phyloP scores from a whole-genome alignment of 64 coral and sea anemone genomes.

The Orbicella faveolata region DNA sequence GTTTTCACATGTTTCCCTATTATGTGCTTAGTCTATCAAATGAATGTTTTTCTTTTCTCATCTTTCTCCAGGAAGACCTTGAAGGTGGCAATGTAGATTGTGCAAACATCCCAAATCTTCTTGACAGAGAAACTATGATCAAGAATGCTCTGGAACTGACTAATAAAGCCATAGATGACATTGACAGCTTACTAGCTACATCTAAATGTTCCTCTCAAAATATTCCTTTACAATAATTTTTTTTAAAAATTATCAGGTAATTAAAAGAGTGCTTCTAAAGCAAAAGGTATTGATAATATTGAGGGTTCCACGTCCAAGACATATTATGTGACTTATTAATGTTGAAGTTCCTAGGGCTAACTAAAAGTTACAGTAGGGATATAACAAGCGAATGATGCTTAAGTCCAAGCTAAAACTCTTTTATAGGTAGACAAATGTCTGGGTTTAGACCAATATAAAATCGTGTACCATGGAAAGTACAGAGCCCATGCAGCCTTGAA shows the following conservation, averaged over 20 bases:
- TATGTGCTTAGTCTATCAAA: not conserved
- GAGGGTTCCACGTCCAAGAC: no score
- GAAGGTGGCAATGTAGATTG: not conserved
- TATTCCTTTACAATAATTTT: not conserved
- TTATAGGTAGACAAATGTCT: no score
- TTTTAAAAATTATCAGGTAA: no score
- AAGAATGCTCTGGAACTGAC: slow-evolving; percentile 51
- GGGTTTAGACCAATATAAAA: no score
- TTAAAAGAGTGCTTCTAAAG: no score
- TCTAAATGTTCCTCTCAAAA: slow-evolving; percentile 24
- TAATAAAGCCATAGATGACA: slow-evolving; percentile 64
- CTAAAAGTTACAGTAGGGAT: no score
- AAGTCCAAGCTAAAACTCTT: no score
- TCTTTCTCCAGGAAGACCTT: not conserved
- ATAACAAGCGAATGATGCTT: no score
- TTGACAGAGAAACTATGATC: slow-evolving; percentile 29
- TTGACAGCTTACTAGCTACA: slow-evolving; percentile 45
- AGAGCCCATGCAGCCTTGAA: no score
- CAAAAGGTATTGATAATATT: no score
- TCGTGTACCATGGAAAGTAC: no score
- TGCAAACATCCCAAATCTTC: not conserved
- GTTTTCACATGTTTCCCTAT: not conserved
- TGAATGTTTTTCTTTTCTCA: slow-evolving; percentile 24
- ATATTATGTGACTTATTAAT: not conserved
- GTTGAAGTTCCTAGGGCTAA: no score